Evolutionary conservation across 1,140 invertebrate species (phyloP).

Genomic region (Drosophila orosa): DNA sequence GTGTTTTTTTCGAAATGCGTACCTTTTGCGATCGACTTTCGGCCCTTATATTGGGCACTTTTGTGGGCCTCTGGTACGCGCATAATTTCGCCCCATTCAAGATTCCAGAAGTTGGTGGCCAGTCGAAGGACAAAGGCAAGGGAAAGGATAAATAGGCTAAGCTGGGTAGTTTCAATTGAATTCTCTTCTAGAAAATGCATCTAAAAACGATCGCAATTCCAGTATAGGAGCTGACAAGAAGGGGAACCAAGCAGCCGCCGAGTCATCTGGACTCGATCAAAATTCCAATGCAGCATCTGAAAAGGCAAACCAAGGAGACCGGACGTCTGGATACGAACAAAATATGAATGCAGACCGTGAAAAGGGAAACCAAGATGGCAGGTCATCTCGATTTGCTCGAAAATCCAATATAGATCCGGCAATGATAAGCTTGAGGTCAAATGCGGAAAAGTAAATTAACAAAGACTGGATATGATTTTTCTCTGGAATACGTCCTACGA

Average conservation of each 20-base stretch:
- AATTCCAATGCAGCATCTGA: neutral
- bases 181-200: neutral
- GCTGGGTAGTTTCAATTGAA: neutral
- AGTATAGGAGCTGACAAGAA: neutral
- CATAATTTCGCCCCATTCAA: slow-evolving; percentile 3
- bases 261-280: neutral
- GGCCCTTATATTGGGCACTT: slow-evolving; percentile 1
- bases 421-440: neutral
- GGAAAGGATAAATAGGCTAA: slow-evolving; percentile 4
- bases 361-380: too few species aligned
- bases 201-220: slow-evolving; percentile 12
- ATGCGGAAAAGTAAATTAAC: neutral
- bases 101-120: neutral
- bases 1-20: slow-evolving; percentile 1
- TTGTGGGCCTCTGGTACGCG: slow-evolving; percentile 27
- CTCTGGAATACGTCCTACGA: neutral
- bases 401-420: neutral
- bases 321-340: too few species aligned
- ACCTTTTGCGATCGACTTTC: slow-evolving; percentile 20
- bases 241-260: too few species aligned
- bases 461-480: neutral
- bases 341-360: too few species aligned
- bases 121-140: slow-evolving; percentile 1
- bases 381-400: neutral
- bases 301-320: too few species aligned